These are phyloP conservation scores for Etia nguti DNA, from an alignment of 2,113 vertebrate genomes.

Conservation along the genomic window DNA sequence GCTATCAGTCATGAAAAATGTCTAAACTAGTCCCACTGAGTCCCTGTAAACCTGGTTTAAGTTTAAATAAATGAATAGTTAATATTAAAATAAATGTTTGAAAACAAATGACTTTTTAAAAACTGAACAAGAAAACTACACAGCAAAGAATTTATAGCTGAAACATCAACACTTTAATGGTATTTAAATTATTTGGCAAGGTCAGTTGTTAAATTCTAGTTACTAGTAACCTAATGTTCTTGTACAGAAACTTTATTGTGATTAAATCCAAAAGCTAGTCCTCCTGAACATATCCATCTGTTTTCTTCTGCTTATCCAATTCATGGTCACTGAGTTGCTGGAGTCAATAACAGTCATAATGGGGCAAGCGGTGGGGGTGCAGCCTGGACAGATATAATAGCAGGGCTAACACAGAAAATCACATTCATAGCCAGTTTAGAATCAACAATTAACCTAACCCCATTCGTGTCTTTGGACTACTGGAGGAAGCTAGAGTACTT, in stretches of 20 bases:
- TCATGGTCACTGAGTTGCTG: no score
- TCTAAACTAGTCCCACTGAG: background rate
- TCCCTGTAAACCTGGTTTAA: background rate
- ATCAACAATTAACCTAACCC: background rate
- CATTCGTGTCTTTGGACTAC: background rate
- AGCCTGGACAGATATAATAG: background rate
- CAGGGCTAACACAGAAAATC: accelerated
- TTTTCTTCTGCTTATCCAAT: background rate
- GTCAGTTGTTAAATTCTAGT: background rate
- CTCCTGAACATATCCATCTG: background rate
- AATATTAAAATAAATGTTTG: background rate
- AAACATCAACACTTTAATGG: accelerated
- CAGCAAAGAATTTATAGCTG: background rate
- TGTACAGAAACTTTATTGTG: background rate
- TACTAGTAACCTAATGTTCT: background rate
- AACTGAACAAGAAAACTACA: background rate
- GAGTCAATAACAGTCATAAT: no score
- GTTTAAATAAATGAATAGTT: background rate
- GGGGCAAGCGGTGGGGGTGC: accelerated
- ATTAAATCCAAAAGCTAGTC: background rate
- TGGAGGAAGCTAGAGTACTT: background rate
- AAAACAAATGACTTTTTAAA: background rate
- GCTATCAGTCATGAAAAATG: background rate
- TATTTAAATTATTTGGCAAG: background rate
- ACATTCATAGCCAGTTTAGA: background rate